Percentiles rank a stretch among this genome's conserved stretches.
These are phyloP conservation scores for Phaetusa simplex DNA, from an alignment of 2,113 vertebrate genomes.

Conservation along the genomic window DNA sequence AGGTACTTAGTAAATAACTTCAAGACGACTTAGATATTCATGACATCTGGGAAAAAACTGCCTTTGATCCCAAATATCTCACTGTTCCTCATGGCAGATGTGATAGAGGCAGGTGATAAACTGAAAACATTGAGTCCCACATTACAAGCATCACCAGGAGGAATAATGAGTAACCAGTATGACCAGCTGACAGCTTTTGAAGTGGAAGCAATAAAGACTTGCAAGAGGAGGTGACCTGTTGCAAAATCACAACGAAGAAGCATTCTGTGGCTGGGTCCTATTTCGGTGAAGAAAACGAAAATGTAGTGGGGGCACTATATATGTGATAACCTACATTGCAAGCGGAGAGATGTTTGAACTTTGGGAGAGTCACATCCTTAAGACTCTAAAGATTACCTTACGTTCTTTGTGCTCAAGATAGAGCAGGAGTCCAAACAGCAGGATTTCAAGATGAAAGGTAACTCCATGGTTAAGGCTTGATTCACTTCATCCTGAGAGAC, in stretches of 20 bases:
- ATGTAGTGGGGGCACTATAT: neutral
- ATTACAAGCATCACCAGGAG: neutral
- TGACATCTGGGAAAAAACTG: neutral
- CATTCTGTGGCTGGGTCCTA: neutral
- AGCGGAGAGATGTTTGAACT: neutral
- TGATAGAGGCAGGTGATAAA: neutral
- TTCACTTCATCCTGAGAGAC: neutral
- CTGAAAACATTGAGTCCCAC: neutral
- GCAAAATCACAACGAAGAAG: neutral
- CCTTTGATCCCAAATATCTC: neutral
- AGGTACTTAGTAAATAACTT: neutral
- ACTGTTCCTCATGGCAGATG: neutral
- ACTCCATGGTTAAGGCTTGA: neutral
- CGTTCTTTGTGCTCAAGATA: neutral
- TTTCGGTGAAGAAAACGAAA: neutral
- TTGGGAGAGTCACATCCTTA: neutral
- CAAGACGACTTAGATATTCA: neutral
- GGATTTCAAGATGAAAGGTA: neutral
- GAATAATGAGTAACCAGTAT: neutral
- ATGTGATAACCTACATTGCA: neutral
- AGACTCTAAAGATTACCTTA: neutral
- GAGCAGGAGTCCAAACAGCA: neutral
- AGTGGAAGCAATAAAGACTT: neutral
- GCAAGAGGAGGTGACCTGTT: neutral
- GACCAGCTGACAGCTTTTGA: neutral